Evolutionary conservation across 2,113 vertebrate species (phyloP).

Genomic region (Myotis davidii): DNA sequence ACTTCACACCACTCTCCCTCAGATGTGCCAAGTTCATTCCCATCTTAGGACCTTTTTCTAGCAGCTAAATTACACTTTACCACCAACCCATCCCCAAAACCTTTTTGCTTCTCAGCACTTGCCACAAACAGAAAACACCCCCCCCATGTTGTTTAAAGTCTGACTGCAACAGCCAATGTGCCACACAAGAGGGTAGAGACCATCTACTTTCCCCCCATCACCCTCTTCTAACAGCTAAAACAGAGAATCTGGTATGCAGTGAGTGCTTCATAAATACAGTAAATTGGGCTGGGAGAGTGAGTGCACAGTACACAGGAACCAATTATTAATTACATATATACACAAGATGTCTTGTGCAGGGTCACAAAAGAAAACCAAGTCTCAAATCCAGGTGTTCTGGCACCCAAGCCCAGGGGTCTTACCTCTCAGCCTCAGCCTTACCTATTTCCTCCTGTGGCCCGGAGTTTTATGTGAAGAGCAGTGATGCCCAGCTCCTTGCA

Average conservation of each 20-base stretch:
- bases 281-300: neutral
- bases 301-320: neutral
- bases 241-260: neutral
- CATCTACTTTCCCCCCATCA: neutral
- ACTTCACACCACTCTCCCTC: neutral
- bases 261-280: neutral
- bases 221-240: neutral
- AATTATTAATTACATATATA: neutral
- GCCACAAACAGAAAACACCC: neutral
- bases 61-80: neutral
- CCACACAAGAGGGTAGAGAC: neutral
- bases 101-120: neutral
- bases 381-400: neutral
- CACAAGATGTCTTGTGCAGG: neutral
- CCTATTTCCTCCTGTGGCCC: slow-evolving; percentile 96
- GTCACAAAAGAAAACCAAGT: neutral
- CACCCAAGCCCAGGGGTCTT: neutral
- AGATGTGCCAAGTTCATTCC: neutral
- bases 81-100: neutral
- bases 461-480: slow-evolving; percentile 97
- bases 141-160: neutral
- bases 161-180: neutral
- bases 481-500: slow-evolving; percentile 99
- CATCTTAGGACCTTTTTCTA: neutral
- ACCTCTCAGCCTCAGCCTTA: neutral